Base-by-base conservation (phyloP, 2,888 invertebrate genomes). In the Therioaphis trifolii region DNA sequence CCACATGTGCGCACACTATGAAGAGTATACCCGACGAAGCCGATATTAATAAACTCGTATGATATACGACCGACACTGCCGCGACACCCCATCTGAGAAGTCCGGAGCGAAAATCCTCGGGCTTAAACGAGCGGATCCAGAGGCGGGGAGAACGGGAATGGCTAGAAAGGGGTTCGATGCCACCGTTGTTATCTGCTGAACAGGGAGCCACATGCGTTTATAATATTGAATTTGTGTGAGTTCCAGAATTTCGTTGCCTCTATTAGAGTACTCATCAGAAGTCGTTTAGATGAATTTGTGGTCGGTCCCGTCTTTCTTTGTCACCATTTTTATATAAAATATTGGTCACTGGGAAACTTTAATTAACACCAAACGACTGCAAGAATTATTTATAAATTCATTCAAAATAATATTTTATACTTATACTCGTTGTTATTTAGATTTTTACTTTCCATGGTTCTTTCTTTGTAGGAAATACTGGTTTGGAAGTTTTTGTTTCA, bases 41-140 rank as follows among this genome's bases (percentile, higher is more conserved):
- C 82, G 74, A 82, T 82, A 82, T 82, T 82, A 82, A 82, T 82
- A 82, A 82, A 82, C 82, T 82, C 82, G 63, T 29, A 74, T 82
- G 82, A 82, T 82, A 82, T 82, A 82, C 82, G 82, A 82, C 82
- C 61, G 18, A 18, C 18, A 15, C 27, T 21, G 58, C 11, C 3
- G 27, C 43, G 71, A 43, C 21, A 49, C 71, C 71, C 58, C 66
- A 40, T 55, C 78, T 15, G 68, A 15, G 1, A 46, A 71, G 69
- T 69, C 71, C 29, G 29, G 80, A 58, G 71, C 29, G 29, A 72
- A 82, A 63, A 82, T 82, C 71, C 49, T 29, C 61, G 40, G 21
- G 43, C 46, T 77, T 77, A 77, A 71, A 80, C 69, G 61, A 52
- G 27, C 71, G 46, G 58, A 35, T 3, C 35, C 7, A 21, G 4